These are phyloP conservation scores for Morone saxatilis DNA, from an alignment of 2,113 vertebrate genomes.

Conservation along the genomic window DNA sequence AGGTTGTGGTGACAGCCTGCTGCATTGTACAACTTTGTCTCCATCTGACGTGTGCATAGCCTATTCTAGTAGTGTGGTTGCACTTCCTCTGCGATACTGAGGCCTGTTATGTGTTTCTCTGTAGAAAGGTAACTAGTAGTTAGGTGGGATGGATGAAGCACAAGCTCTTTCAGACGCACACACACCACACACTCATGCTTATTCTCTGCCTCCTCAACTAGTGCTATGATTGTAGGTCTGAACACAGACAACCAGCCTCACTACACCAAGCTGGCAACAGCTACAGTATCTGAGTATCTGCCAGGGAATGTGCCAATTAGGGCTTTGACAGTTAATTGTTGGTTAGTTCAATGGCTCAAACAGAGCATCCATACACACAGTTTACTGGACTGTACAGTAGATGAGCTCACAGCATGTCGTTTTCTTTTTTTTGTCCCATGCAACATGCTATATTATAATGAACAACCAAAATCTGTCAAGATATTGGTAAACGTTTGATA, in stretches of 20 bases:
- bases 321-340: conserved; percentile 64
- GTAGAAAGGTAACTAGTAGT: conserved; percentile 22
- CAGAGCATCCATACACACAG: conserved; percentile 31
- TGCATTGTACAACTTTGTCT: not conserved
- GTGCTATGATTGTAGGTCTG: conserved; percentile 67
- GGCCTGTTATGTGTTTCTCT: not conserved
- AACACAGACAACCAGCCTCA: conserved; percentile 23
- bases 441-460: not conserved
- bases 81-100: not conserved
- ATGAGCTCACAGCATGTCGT: not conserved
- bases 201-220: conserved; percentile 23
- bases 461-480: not conserved
- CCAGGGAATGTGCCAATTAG: conserved; percentile 69
- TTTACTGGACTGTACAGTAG: conserved; percentile 19
- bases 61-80: not conserved
- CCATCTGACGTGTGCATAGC: not conserved
- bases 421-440: too few species aligned
- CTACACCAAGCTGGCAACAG: conserved; percentile 49
- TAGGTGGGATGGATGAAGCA: conserved; percentile 10
- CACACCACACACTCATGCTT: not conserved
- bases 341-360: conserved; percentile 52
- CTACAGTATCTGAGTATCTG: conserved; percentile 46
- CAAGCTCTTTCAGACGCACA: not conserved
- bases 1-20: not conserved
- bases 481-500: not conserved